Base-by-base conservation (phyloP, 35 echinoderm and acorn worm genomes). In the Anneissia japonica region DNA sequence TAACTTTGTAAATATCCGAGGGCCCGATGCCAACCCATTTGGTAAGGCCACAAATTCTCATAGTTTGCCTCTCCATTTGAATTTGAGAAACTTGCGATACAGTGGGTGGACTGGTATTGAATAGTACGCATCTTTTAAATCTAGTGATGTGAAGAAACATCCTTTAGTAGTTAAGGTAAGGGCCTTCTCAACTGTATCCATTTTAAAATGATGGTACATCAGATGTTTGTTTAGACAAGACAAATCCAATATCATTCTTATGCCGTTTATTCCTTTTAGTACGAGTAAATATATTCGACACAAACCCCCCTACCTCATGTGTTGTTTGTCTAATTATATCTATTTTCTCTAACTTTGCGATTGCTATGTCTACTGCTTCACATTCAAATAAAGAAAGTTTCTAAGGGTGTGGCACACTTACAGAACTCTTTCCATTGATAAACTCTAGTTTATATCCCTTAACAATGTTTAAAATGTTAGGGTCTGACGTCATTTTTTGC, bases 101-200 rank as follows among this genome's bases (percentile, higher is more conserved):
- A 39, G 32, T 34, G 36, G 31, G 12, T 79, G 84, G 36, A 94
- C 91, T 10, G 92, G 88, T 26, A 94, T 85, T 32, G 92, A 90
- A 86, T 88, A 93, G 55, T 93, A 93, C 5, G 87, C 92, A 86
- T 93, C 92, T 73, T 86, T 89, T 1, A 93, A 74, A 39, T 93
- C 87, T 74, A 93, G 74, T 32, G 92, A 93, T 28, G 87, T 34
- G 37, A 93, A 81, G 56, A 80, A 88, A 31, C 51, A 84, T 17
- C 32, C 31, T 77, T 77, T 77, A 16, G 31, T 33, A 33, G 33
- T 26, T 10, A 77, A 23, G 5, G 30, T 30, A 6, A 88, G 34
- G 33, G 87, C 87, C 29, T 46, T 82, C 74, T 88, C 79, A 23
- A 88, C 19, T 28, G 79, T 73, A n/a, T 82, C 87, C 79, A 88